Base-by-base conservation (phyloP, 2,113 vertebrate species). In the Cervus canadensis region DNA sequence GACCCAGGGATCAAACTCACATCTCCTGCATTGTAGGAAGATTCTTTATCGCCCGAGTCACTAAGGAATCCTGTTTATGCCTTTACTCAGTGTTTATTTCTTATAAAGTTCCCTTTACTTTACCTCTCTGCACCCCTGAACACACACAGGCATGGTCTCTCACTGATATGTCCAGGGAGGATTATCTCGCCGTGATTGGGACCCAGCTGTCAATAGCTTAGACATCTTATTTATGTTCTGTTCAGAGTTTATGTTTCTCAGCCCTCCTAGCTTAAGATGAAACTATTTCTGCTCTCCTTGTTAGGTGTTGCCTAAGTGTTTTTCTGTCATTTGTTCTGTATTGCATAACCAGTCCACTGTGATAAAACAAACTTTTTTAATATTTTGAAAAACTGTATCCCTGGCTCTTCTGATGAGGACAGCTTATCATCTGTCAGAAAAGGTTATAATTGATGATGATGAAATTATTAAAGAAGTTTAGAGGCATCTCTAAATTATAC, bases 381-480 rank as follows among this genome's bases (percentile, higher is more conserved):
- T 92, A 85, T 62, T 94, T 95, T 96, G 50, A 36, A 95, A 96
- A 91, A 94, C 45, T 90, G 23, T 85, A 50, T 87, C 87, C 81
- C 36, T 96, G 25, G 21, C 40, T 79, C 45, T 95, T 95, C 59
- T 76, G 19, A 43, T 95, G 83, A 97, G 30, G 93, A 52, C 11
- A 84, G 33, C 26, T 83, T 92, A 96, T 62, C n/a, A 87, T 95
- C 93, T 91, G 6, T 90, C 59, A 86, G 43, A 43, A 87, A 60
- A 59, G 60, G 83, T 87, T 95, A 93, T 91, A 89, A 89, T 12
- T 85, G 79, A 92, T 89, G 26, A n/a, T 71, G 91, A 60, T 92
- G 16, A 92, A 95, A 88, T 94, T 91, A 56, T 76, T 93, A 78
- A 92, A 96, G 59, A 85, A 59, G 48, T 11, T 95, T 90, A 94